Evolutionary conservation across 2,888 invertebrate species (phyloP).

Genomic region (Zaprionus bogoriensis): DNA sequence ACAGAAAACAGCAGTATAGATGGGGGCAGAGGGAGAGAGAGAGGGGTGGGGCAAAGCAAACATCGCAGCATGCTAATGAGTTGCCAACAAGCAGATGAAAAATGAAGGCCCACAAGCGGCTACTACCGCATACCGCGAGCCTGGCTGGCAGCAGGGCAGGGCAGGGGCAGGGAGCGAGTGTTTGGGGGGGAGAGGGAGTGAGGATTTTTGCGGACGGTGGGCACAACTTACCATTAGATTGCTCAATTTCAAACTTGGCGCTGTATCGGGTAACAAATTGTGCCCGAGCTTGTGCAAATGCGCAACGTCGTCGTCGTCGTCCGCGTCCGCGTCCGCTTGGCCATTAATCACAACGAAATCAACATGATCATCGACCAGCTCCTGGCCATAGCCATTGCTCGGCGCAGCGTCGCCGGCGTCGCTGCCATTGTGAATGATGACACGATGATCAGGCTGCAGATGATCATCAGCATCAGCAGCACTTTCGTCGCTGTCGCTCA

Average conservation of each 20-base stretch:
- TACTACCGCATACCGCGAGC: constrained; percentile 40
- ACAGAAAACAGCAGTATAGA: constrained; percentile 12
- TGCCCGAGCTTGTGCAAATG: constrained; percentile 62
- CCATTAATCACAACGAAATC: constrained; percentile 71
- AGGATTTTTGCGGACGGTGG: constrained; percentile 7
- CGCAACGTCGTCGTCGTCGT: constrained; percentile 29
- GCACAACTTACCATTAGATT: constrained; percentile 82
- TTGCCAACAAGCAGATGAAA: constrained; percentile 51
- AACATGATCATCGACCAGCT: constrained; percentile 68
- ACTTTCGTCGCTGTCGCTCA: constrained; percentile 61
- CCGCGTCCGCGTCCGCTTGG: constrained; percentile 41
- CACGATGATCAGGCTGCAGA: constrained; percentile 32
- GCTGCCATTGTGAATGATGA: constrained; percentile 52
- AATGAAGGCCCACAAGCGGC: constrained; percentile 43
- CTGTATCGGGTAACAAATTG: constrained; percentile 80
- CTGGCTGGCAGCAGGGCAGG: constrained; percentile 23
- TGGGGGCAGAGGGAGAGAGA: constrained; percentile 18
- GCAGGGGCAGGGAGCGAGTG: background rate
- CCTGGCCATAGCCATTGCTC: constrained; percentile 46
- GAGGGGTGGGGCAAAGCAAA: constrained; percentile 39
- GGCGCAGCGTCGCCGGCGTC: constrained; percentile 54
- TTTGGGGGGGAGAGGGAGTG: background rate
- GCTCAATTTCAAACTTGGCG: constrained; percentile 82
- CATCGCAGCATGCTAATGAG: constrained; percentile 70
- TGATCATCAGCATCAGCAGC: constrained; percentile 37